A percentile compares a stretch with the other conserved stretches of the same genome.
Evolutionary conservation across 2,888 invertebrate genomes (phyloP).

Genomic region (Perithous albicinctus): DNA sequence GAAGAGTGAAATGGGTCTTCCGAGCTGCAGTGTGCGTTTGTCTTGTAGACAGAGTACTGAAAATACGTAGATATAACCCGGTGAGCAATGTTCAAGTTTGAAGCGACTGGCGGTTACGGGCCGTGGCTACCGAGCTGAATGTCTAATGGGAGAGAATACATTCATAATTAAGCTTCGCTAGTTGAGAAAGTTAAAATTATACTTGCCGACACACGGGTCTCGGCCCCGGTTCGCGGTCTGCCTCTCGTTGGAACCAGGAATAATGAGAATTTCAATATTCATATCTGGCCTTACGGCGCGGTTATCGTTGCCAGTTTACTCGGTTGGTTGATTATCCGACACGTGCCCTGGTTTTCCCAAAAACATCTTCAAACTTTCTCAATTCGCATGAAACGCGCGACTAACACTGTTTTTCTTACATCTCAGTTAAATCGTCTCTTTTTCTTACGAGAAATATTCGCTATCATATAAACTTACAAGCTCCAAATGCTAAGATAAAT

Average conservation of each 20-base stretch:
- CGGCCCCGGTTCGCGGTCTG: constrained; percentile 62
- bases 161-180: constrained; percentile 79
- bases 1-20: constrained; percentile 1
- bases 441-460: neutral
- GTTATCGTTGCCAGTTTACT: constrained; percentile 58
- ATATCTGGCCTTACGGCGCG: constrained; percentile 74
- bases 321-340: constrained; percentile 31
- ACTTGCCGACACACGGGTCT: constrained; percentile 72
- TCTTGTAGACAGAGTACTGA: neutral
- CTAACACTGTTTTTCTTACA: constrained; percentile 1
- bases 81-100: constrained; percentile 51
- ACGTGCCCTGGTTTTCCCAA: constrained; percentile 2
- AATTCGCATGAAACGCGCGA: constrained; percentile 9
- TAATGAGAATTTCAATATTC: constrained; percentile 84
- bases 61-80: constrained; percentile 34
- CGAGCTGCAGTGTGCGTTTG: neutral
- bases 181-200: constrained; percentile 83
- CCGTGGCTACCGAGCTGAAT: constrained; percentile 70
- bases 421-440: neutral
- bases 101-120: constrained; percentile 48
- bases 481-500: neutral
- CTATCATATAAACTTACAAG: neutral
- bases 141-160: constrained; percentile 77
- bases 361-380: constrained; percentile 10
- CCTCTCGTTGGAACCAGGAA: constrained; percentile 70